Conservation (phyloP, 1,140 invertebrate species). For the Zophobas morio region DNA sequence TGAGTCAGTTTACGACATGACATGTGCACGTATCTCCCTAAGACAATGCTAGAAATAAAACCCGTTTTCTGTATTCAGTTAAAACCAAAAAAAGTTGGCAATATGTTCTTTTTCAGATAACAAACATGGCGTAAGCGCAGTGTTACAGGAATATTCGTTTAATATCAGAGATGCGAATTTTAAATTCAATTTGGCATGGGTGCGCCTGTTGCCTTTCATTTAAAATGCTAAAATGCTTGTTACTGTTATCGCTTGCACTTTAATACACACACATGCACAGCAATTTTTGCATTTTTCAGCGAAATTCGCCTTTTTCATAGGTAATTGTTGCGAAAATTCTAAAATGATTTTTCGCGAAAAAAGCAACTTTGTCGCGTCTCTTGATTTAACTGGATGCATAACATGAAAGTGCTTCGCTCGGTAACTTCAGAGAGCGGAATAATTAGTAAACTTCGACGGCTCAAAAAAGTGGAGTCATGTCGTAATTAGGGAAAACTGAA, state of each 20-base stretch:
- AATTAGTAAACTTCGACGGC: slow-evolving; percentile 6
- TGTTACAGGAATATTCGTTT: slow-evolving; percentile 40
- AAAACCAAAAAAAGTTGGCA: slow-evolving; percentile 6
- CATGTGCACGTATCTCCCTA: slow-evolving; percentile 3
- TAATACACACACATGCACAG: slow-evolving; percentile 23
- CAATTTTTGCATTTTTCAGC: slow-evolving; percentile 14
- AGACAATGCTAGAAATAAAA: slow-evolving; percentile 21
- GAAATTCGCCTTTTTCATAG: background rate
- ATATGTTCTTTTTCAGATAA: slow-evolving; percentile 36
- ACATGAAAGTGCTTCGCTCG: background rate
- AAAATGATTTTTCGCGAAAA: background rate
- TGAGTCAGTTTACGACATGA: slow-evolving; percentile 6
- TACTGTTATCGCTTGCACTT: slow-evolving; percentile 49
- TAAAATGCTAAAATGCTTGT: slow-evolving; percentile 50
- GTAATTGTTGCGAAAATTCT: slow-evolving; percentile 12
- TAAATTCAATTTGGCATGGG: slow-evolving; percentile 49
- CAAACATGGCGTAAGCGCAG: slow-evolving; percentile 31
- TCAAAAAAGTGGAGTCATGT: background rate
- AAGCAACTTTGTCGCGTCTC: background rate
- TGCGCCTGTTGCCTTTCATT: slow-evolving; percentile 50
- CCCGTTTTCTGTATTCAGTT: slow-evolving; percentile 21
- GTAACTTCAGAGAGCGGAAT: slow-evolving; percentile 3
- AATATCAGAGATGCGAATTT: slow-evolving; percentile 49
- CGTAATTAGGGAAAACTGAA: slow-evolving; percentile 20
- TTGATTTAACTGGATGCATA: background rate